A percentile compares a stretch with the other conserved stretches of the same genome.
Conservation (phyloP, 2,113 vertebrate genomes). For the Dasypus novemcinctus region DNA sequence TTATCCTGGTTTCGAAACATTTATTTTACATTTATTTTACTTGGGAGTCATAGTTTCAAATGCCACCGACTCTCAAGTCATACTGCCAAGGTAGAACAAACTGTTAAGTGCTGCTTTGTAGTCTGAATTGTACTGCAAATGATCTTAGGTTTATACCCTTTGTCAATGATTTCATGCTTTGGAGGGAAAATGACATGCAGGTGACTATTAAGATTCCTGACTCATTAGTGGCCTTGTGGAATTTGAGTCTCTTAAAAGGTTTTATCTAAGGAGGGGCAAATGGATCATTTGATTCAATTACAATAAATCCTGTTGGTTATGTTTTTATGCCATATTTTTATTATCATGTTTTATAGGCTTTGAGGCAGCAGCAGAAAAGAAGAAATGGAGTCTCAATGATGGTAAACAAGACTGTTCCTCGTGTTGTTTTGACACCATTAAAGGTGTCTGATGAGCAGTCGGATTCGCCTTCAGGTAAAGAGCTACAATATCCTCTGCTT, state of each 20-base stretch:
- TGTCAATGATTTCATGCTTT: slow-evolving; percentile 77
- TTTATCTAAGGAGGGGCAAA: slow-evolving; percentile 69
- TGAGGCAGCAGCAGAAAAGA: slow-evolving; percentile 91
- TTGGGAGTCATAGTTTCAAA: slow-evolving; percentile 77
- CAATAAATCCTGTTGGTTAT: slow-evolving; percentile 76
- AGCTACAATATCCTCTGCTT: slow-evolving; percentile 68
- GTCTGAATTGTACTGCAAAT: slow-evolving; percentile 80
- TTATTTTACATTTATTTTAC: slow-evolving; percentile 80
- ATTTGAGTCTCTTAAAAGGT: slow-evolving; percentile 74
- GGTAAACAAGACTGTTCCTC: slow-evolving; percentile 93
- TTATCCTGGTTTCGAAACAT: slow-evolving; percentile 84
- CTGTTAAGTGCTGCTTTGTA: slow-evolving; percentile 81
- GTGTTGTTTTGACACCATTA: slow-evolving; percentile 90
- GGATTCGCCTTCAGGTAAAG: slow-evolving; percentile 91
- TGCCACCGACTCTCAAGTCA: slow-evolving; percentile 78
- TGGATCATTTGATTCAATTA: slow-evolving; percentile 80
- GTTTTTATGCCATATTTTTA: slow-evolving; percentile 79
- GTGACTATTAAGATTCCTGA: slow-evolving; percentile 71
- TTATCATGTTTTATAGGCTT: slow-evolving; percentile 87
- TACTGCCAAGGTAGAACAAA: slow-evolving; percentile 82
- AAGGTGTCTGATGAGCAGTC: slow-evolving; percentile 92
- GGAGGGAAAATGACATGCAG: slow-evolving; percentile 78
- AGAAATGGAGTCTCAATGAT: slow-evolving; percentile 93
- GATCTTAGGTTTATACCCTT: slow-evolving; percentile 76
- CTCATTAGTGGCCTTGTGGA: slow-evolving; percentile 76